Base-by-base conservation (phyloP, 2,797 vertebrate genomes). In the Podarcis lilfordi region DNA sequence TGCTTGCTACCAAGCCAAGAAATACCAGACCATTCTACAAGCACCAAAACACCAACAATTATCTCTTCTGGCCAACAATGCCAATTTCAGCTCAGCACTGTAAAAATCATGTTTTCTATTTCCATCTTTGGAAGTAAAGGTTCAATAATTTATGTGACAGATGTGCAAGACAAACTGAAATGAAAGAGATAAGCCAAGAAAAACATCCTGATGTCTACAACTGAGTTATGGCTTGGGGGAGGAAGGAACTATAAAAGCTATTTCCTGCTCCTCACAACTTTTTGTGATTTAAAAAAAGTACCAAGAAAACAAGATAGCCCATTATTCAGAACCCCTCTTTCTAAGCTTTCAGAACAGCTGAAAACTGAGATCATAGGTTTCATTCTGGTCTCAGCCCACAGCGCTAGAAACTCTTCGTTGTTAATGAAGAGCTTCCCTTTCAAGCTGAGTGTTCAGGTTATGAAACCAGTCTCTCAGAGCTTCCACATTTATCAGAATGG, bases 181-280 rank as follows among this genome's bases (percentile, higher is more conserved):
- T 93, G 89, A 96, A 96, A 95, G 78, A 95, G 94, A 95, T 95
- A 97, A 95, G 95, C 95, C 95, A 97, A 97, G 95, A 95, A 97
- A 97, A 97, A 96, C 95, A 97, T 96, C 95, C 95, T 96, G 93
- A 95, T 96, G 95, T 96, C 92, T 92, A 95, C 93, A 94, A 93
- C 90, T 96, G 92, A 96, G 95, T 96, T 96, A 96, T 87, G 71
- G 92, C 91, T 92, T 93, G 88, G 93, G 93, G 95, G 94, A 97
- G 95, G 92, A 96, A 97, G 95, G 94, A 97, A 97, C 93, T 93
- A 95, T 95, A 95, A 95, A 89, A 96, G 95, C 80, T 88, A 95
- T 92, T 97, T 97, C 97, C 94, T 95, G 94, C 92, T 93, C 92
- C 94, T 95, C 94, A 95, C 90, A 96, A 94, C 90, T 96, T 90